Percentiles rank a stretch among this genome's conserved stretches.
Conservation (phyloP, 2,888 invertebrate species). For the Drosophila nigricruria region DNA sequence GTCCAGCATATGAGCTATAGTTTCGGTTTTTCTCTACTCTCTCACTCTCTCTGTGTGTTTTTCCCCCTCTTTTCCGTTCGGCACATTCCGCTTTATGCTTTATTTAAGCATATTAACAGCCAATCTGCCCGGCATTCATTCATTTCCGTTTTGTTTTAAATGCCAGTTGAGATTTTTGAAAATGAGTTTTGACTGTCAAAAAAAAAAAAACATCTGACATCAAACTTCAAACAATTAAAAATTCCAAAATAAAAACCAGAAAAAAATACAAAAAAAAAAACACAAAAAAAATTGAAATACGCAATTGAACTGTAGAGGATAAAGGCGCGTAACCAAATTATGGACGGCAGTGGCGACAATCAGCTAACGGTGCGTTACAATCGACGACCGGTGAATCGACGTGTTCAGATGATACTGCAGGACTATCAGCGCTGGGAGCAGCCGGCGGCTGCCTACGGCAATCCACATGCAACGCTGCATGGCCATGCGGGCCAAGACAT, state of each 20-base stretch:
- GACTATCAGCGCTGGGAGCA: constrained; percentile 31
- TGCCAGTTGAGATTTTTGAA: constrained; percentile 13
- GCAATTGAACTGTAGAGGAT: background rate
- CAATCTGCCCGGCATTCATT: constrained; percentile 32
- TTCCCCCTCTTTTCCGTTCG: no score
- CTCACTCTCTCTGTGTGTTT: background rate
- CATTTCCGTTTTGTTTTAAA: constrained; percentile 40
- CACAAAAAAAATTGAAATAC: background rate
- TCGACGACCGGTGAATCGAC: constrained; percentile 26
- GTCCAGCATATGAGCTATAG: constrained; percentile 38
- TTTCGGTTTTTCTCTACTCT: constrained; percentile 5
- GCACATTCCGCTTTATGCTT: constrained; percentile 36
- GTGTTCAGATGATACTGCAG: constrained; percentile 31
- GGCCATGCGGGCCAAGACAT: background rate
- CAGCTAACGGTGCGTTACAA: constrained; percentile 39
- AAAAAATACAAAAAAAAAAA: background rate
- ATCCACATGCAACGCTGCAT: background rate
- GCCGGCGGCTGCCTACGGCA: background rate
- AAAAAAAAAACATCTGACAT: background rate
- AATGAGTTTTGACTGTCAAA: background rate
- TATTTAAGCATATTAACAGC: constrained; percentile 59
- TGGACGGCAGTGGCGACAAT: constrained; percentile 76
- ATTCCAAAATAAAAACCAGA: constrained; percentile 3
- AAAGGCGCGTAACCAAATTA: constrained; percentile 15
- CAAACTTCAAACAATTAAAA: background rate